Percentiles rank a stretch among this genome's conserved stretches.
Evolutionary conservation across 2,797 vertebrate genomes (phyloP).

Genomic region (Hephaestus fuliginosus): DNA sequence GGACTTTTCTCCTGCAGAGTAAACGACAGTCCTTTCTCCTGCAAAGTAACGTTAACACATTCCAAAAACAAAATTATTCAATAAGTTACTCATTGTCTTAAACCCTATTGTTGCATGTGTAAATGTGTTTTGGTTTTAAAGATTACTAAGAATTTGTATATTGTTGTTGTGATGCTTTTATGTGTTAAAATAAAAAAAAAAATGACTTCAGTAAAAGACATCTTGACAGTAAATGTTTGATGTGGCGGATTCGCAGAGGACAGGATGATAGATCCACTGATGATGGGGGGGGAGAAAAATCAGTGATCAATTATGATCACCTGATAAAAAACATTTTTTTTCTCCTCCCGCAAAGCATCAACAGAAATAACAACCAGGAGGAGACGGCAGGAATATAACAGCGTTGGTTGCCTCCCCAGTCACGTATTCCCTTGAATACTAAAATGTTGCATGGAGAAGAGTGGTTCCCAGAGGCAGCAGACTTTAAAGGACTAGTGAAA

Average conservation of each 20-base stretch:
- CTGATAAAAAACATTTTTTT: conserved; percentile 49
- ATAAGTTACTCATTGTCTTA: conserved; percentile 90
- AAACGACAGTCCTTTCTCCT: conserved; percentile 50
- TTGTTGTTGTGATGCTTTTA: conserved; percentile 95
- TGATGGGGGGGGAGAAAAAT: conserved; percentile 27
- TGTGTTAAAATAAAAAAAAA: conserved; percentile 89
- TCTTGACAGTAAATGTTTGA: conserved; percentile 66
- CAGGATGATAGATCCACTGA: conserved; percentile 6
- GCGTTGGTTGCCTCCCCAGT: conserved; percentile 82
- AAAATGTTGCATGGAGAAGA: conserved; percentile 84
- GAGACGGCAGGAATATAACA: conserved; percentile 69
- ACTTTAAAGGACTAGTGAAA: conserved; percentile 87
- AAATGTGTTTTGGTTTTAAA: conserved; percentile 93
- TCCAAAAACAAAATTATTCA: conserved; percentile 83
- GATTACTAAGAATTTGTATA: conserved; percentile 93
- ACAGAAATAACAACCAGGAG: conserved; percentile 68
- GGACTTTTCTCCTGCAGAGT: conserved; percentile 49
- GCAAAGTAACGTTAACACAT: conserved; percentile 77
- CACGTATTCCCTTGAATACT: conserved; percentile 85
- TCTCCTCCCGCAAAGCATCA: conserved; percentile 48
- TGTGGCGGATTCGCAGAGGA: conserved; percentile 50
- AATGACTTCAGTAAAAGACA: conserved; percentile 82
- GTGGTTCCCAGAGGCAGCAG: conserved; percentile 85
- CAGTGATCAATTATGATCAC: conserved; percentile 74
- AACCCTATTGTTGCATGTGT: conserved; percentile 96